Evolutionary conservation across 2,888 invertebrate genomes (phyloP).

Genomic region (Ptilodon capucinus): DNA sequence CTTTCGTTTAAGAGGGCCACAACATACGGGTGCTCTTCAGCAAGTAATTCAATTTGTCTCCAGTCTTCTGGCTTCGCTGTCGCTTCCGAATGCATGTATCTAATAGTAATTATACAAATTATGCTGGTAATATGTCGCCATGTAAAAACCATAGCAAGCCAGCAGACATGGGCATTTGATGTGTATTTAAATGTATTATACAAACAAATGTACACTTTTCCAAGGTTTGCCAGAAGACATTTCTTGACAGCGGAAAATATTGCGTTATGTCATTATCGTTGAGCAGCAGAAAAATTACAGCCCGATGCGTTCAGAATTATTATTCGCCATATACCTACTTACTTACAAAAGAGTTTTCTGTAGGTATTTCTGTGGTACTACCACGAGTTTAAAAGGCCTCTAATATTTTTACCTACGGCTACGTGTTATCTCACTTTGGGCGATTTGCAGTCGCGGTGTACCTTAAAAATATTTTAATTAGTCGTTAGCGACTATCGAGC

Average conservation of each 20-base stretch:
- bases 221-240: slow-evolving; percentile 13
- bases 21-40: slow-evolving; percentile 59
- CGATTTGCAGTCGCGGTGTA: no score
- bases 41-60: slow-evolving; percentile 50
- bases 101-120: slow-evolving; percentile 17
- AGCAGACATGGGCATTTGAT: slow-evolving; percentile 28
- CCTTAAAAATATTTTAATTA: no score
- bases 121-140: slow-evolving; percentile 28
- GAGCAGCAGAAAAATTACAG: background rate
- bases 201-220: slow-evolving; percentile 16
- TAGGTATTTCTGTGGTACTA: no score
- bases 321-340: background rate
- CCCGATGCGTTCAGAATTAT: background rate
- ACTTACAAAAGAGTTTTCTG: background rate
- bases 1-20: slow-evolving; percentile 49
- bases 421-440: no score
- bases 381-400: no score
- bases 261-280: background rate
- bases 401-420: no score
- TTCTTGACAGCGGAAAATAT: background rate
- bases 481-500: no score
- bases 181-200: slow-evolving; percentile 5
- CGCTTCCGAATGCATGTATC: slow-evolving; percentile 1
- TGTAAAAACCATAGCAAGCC: slow-evolving; percentile 43
- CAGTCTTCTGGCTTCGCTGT: slow-evolving; percentile 30